Conservation (phyloP, 2,797 vertebrate species). For the Gallinago solitaria region DNA sequence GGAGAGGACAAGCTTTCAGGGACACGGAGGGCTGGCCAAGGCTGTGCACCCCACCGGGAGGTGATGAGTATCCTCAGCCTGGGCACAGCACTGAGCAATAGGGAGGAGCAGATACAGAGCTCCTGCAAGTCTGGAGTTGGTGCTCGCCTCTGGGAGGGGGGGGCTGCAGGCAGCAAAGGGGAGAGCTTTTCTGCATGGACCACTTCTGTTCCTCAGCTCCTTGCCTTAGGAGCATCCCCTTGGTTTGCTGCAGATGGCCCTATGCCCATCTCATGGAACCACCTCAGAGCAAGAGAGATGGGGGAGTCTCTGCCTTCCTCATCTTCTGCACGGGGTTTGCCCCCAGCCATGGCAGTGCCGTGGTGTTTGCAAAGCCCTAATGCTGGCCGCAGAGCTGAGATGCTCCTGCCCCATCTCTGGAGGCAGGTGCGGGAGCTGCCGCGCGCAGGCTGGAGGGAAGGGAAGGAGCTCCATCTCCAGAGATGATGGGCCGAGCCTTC, state of each 20-base stretch:
- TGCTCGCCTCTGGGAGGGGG: not conserved
- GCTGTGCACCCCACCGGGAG: fast-evolving
- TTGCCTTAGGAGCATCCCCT: not conserved
- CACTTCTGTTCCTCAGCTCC: not conserved
- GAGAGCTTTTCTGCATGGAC: not conserved
- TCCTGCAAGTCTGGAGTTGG: not conserved
- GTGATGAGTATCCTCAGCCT: not conserved
- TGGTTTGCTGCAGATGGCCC: not conserved
- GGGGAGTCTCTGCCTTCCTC: not conserved
- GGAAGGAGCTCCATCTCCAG: not conserved
- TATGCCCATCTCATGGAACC: not conserved
- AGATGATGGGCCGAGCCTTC: not conserved
- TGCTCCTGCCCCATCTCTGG: not conserved
- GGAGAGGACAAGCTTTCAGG: not conserved
- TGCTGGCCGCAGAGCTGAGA: not conserved
- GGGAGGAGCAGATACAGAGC: not conserved
- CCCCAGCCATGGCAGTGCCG: not conserved
- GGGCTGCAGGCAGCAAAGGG: not conserved
- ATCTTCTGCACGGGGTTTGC: not conserved
- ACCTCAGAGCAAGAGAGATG: not conserved
- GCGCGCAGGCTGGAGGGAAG: not conserved
- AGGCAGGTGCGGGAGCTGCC: not conserved
- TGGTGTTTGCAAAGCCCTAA: not conserved
- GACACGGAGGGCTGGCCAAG: not conserved
- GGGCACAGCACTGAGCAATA: fast-evolving